Evolutionary conservation across 35 echinoderm and acorn worm species (phyloP).

Genomic region (Holothuria glaberrima): DNA sequence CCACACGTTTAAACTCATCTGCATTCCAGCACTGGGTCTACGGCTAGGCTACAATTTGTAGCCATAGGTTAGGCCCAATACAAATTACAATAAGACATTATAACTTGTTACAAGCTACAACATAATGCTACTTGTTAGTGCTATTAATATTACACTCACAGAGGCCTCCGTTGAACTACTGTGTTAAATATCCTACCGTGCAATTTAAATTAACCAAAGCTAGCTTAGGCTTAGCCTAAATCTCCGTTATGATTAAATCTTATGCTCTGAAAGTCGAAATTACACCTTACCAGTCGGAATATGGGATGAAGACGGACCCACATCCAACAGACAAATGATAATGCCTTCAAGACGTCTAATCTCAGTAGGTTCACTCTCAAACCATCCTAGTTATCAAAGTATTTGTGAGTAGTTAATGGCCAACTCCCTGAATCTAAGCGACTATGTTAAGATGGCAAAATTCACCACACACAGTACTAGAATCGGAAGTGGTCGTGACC

Average conservation of each 20-base stretch:
- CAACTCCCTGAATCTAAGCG: conserved; percentile 28
- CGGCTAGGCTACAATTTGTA: too few species aligned
- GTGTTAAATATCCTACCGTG: not conserved
- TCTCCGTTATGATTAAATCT: not conserved
- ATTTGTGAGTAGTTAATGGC: not conserved
- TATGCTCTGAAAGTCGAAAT: not conserved
- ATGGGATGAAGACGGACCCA: conserved; percentile 29
- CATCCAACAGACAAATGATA: conserved; percentile 27
- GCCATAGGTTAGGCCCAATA: too few species aligned
- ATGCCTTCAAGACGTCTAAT: not conserved
- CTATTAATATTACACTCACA: not conserved
- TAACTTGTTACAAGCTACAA: not conserved
- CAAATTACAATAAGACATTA: too few species aligned
- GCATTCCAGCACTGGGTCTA: too few species aligned
- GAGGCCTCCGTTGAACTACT: not conserved
- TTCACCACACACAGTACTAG: conserved; percentile 6
- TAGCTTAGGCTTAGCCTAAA: not conserved
- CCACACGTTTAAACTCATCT: too few species aligned
- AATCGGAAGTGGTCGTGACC: conserved; percentile 48
- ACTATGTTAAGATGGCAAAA: conserved; percentile 29
- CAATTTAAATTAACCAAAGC: not conserved
- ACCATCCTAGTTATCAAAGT: conserved; percentile 35
- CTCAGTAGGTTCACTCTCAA: not conserved
- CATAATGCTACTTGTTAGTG: not conserved
- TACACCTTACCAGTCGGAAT: conserved; percentile 36